phyloP scores from a whole-genome alignment of 1,140 invertebrate genomes.

The Tetramorium simillimum region DNA sequence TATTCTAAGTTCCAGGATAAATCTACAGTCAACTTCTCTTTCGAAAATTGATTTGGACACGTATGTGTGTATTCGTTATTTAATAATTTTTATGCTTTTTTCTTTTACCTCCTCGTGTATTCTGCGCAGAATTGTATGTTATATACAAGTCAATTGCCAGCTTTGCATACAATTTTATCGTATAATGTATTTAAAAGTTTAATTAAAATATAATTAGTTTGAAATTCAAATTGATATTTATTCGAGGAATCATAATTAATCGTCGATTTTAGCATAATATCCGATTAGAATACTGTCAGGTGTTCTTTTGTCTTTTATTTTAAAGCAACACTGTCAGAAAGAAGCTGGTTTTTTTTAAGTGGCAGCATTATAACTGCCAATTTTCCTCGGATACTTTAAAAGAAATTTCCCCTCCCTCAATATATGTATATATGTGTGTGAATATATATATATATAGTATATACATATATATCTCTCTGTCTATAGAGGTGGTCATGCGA shows the following conservation, averaged over 20 bases:
- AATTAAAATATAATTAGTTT: not conserved
- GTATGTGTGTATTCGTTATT: not conserved
- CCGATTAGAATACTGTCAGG: not conserved
- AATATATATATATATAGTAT: not conserved
- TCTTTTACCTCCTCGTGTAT: not conserved
- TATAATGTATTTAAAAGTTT: not conserved
- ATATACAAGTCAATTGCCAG: not conserved
- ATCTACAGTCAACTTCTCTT: not conserved
- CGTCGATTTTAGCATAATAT: not conserved
- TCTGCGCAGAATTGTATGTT: not conserved
- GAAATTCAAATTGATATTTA: not conserved
- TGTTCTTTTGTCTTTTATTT: not conserved
- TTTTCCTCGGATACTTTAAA: not conserved
- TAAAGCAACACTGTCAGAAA: not conserved
- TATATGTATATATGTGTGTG: not conserved
- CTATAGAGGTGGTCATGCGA: slow-evolving; percentile 65
- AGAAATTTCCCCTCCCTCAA: not conserved
- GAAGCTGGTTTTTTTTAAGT: not conserved
- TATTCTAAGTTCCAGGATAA: not conserved
- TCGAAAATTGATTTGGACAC: not conserved
- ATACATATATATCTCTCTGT: slow-evolving; percentile 21
- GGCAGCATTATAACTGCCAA: not conserved
- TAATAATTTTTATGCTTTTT: not conserved
- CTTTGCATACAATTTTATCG: not conserved
- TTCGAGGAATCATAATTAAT: not conserved